Evolutionary conservation across 1,140 invertebrate species (phyloP), one percentile per base, ranked within the genome.

Genomic region (Scaptodrosophila lebanonensis): DNA sequence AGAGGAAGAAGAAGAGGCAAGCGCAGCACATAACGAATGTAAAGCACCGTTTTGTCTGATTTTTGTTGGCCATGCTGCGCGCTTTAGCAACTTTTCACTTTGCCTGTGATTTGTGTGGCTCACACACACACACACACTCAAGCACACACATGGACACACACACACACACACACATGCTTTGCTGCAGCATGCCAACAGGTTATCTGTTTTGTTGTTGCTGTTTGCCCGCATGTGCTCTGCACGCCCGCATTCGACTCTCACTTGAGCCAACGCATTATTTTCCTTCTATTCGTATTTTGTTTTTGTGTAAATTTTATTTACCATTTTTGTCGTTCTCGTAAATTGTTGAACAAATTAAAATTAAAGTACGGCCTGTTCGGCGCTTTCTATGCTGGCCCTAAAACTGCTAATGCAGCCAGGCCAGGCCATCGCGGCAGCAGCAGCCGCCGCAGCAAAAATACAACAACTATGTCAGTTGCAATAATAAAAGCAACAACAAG

Each of bases 391-490:
- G 66, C 35, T 35, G 62, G 29, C 51, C 12, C 39, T 44, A 30
- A 48, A 65, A 44, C 44, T 36, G 56, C 29, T 29, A 27, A 30
- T 43, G 35, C 36, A 16, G 13, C 54, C 22, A 3, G 3, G 22
- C 3, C 22, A 25, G 16, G 9, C 25, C 6, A 18, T 36, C 45
- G 7, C 38, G 45, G 11, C 50, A 54, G 11, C 66, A 49, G 51
- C 50, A 52, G 32, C 58, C 32, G 30, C 57, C 43, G 40, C 56
- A 49, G 48, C 35, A 62, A 36, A 45, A 52, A 39, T n/a, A n/a
- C 71, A 70, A 54, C 71, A 77, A 77, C 73, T 82, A 77, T 79
- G 73, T 77, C 73, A 77, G 73, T 77, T 68, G 72, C 68, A 75
- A 33, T 33, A 33, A 33, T 33, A 33, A n/a, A 3, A 13, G 32